phyloP scores from a whole-genome alignment of 2,888 invertebrate genomes.

The Arenicola marina region DNA sequence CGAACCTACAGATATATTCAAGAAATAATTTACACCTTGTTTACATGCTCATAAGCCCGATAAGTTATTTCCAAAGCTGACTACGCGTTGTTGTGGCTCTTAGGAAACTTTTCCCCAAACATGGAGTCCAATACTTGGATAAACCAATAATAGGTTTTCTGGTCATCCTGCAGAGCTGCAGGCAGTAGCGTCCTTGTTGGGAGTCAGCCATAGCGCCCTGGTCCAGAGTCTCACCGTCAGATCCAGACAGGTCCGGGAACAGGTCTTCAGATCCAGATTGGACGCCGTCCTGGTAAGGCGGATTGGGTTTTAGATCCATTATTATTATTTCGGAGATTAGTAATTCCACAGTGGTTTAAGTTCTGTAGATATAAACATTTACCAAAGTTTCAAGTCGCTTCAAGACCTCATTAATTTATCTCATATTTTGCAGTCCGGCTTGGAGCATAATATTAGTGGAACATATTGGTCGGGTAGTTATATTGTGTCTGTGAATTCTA shows the following conservation, averaged over 20 bases:
- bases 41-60: too few species aligned
- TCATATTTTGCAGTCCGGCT: neutral
- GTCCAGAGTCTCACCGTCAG: conserved; percentile 82
- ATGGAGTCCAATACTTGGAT: too few species aligned
- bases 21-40: neutral
- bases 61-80: too few species aligned
- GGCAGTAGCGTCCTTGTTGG: conserved; percentile 82
- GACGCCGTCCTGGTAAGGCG: conserved; percentile 78
- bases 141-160: neutral
- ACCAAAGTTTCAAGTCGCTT: too few species aligned
- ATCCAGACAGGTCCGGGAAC: conserved; percentile 77
- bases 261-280: conserved; percentile 80
- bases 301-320: too few species aligned
- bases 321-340: too few species aligned
- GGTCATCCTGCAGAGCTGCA: conserved; percentile 71
- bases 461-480: neutral
- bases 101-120: too few species aligned
- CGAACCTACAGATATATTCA: neutral
- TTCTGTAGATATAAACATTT: too few species aligned
- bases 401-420: conserved; percentile 8
- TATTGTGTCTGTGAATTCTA: conserved; percentile 1
- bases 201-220: conserved; percentile 75
- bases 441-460: neutral
- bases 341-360: too few species aligned
- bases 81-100: too few species aligned